A percentile compares a stretch with the other conserved stretches of the same genome.
These are phyloP conservation scores for Apodemia zela DNA, from an alignment of 2,888 invertebrate species.

Conservation along the genomic window DNA sequence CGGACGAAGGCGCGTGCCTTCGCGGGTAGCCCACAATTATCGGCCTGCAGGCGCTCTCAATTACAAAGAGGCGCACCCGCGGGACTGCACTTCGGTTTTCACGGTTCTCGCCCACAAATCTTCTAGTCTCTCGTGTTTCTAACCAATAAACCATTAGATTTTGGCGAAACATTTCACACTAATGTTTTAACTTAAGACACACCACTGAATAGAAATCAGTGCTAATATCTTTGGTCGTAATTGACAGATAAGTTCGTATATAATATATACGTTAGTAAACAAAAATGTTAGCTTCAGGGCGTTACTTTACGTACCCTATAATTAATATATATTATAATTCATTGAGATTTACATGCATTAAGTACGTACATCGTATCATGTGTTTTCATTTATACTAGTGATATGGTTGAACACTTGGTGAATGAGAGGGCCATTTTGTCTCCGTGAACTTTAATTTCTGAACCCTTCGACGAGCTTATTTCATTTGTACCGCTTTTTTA, in stretches of 20 bases:
- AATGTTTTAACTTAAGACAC: not conserved
- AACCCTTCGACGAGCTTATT: too few relatives aligned
- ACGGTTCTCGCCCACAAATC: conserved; percentile 65
- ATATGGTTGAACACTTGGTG: too few relatives aligned
- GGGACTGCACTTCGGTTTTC: conserved; percentile 65
- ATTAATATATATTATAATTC: too few relatives aligned
- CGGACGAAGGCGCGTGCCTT: conserved; percentile 43
- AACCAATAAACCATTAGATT: not conserved
- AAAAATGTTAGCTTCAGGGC: too few relatives aligned
- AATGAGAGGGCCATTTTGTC: too few relatives aligned
- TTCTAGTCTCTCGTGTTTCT: conserved; percentile 45
- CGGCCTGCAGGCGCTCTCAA: conserved; percentile 80
- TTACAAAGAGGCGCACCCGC: conserved; percentile 76
- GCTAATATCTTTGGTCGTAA: not conserved
- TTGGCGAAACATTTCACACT: not conserved
- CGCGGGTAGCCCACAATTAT: conserved; percentile 73
- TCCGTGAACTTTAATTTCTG: too few relatives aligned
- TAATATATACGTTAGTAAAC: too few relatives aligned
- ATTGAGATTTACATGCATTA: too few relatives aligned
- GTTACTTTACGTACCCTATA: too few relatives aligned
- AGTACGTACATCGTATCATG: too few relatives aligned
- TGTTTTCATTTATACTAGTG: too few relatives aligned
- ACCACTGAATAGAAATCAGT: not conserved
- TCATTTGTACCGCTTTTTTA: too few relatives aligned
- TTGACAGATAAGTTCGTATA: not conserved